These are phyloP conservation scores for Channallabes apus DNA, from an alignment of 2,797 vertebrate genomes.

Conservation along the genomic window DNA sequence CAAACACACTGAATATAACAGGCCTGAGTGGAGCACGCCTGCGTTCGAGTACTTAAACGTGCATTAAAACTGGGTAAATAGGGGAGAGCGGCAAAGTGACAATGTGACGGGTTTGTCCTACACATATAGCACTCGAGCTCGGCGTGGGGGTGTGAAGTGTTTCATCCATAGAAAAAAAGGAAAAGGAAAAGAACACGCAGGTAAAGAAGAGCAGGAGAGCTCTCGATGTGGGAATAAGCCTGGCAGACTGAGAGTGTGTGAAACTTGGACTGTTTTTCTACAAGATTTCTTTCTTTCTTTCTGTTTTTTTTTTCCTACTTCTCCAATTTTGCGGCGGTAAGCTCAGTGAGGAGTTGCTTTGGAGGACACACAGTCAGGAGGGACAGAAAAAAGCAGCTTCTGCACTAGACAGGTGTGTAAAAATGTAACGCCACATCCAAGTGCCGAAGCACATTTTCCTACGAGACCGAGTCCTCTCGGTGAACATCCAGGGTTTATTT, in stretches of 20 bases:
- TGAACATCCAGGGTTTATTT: constrained; percentile 38
- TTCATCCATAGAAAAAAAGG: not conserved
- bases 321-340: constrained; percentile 27
- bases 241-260: constrained; percentile 31
- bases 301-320: not conserved
- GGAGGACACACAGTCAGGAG: constrained; percentile 40
- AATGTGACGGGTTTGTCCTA: not conserved
- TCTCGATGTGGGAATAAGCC: constrained; percentile 35
- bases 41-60: not conserved
- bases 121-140: not conserved
- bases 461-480: constrained; percentile 36
- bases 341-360: constrained; percentile 35
- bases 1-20: not conserved
- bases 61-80: not conserved
- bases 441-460: constrained; percentile 36
- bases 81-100: not conserved
- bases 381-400: constrained; percentile 26
- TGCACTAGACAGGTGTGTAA: constrained; percentile 47
- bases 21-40: too few relatives aligned
- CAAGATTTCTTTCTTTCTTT: not conserved
- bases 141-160: not conserved
- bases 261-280: constrained; percentile 37
- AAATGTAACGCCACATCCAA: constrained; percentile 41
- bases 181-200: not conserved
- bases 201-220: constrained; percentile 8